Conservation (phyloP, 2,797 vertebrate genomes). For the Sebastes matsubarae region DNA sequence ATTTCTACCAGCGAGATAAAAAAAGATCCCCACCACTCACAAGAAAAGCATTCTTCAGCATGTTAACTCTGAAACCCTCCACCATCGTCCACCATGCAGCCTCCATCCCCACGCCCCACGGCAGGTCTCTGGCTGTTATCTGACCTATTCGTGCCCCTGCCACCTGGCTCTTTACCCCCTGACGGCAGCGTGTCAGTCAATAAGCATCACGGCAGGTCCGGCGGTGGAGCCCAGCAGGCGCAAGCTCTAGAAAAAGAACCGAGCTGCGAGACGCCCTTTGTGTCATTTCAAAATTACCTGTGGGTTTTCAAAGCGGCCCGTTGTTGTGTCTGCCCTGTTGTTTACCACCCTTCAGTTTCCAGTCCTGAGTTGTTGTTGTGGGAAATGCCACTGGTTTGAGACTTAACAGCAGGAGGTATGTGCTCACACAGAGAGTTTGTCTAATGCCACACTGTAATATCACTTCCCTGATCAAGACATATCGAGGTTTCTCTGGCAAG, state of each 20-base stretch:
- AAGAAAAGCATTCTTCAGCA: not conserved
- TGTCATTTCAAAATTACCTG: conserved; percentile 51
- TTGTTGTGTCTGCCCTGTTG: conserved; percentile 46
- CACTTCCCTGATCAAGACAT: conserved; percentile 37
- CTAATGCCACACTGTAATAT: conserved; percentile 30
- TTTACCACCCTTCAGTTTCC: conserved; percentile 56
- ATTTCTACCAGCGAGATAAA: not conserved
- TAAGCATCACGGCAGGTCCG: conserved; percentile 55
- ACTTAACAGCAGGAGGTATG: conserved; percentile 50
- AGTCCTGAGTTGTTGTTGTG: conserved; percentile 48
- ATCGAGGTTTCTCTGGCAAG: conserved; percentile 25
- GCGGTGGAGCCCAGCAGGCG: conserved; percentile 58
- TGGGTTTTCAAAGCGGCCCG: conserved; percentile 41
- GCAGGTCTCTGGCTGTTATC: conserved; percentile 32
- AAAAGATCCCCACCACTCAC: not conserved
- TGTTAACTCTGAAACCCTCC: not conserved
- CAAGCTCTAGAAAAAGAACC: conserved; percentile 43
- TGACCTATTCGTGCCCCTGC: conserved; percentile 59
- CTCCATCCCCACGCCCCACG: not conserved
- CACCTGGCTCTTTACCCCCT: conserved; percentile 55
- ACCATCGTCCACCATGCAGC: not conserved
- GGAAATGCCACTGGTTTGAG: conserved; percentile 66
- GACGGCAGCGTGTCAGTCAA: conserved; percentile 53
- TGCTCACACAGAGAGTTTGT: conserved; percentile 43
- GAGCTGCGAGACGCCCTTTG: conserved; percentile 56